Percentiles rank a stretch among this genome's conserved stretches.
Evolutionary conservation across 2,113 vertebrate genomes (phyloP).

Genomic region (human (Homo sapiens)): GRCh38 chr2:228023001-228023500

Average conservation of each 20-base stretch:
- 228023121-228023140: neutral
- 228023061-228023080: neutral
- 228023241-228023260: neutral
- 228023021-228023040: neutral
- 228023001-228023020: neutral
- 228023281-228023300: neutral
- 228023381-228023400: neutral
- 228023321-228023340: neutral
- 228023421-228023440: neutral
- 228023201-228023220: neutral
- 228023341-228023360: no score
- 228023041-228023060: neutral
- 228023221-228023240: fast-evolving
- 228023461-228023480: neutral
- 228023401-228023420: neutral
- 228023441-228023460: neutral
- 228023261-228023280: neutral
- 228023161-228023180: neutral
- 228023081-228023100: neutral
- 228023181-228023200: neutral
- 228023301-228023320: neutral
- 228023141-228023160: neutral
- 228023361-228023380: neutral
- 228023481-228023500: neutral
- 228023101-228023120: neutral